Base-by-base conservation (phyloP, 2,888 invertebrate genomes). In the Drosophila quinaria region DNA sequence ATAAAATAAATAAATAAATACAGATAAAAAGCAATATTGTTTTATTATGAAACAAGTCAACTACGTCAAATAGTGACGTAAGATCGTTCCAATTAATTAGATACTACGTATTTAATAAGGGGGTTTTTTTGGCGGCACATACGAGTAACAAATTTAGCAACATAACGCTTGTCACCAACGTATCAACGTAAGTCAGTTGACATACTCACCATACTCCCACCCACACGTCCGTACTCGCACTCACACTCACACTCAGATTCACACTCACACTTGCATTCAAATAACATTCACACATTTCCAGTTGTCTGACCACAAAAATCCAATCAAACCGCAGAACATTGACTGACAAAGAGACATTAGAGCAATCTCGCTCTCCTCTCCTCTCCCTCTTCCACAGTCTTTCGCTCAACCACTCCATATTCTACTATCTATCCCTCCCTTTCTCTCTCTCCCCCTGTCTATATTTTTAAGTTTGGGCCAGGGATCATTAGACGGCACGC, bases 401-500 rank as follows among this genome's bases (percentile, higher is more conserved):
- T 25, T 1, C 13, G 13, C 8, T 3, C n/a, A 13, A 37, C 1
- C 10, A 15, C 15, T 31, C 31, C 6, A 3, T 11, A 13, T 19
- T 19, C 33, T 17, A 9, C 8, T 11, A 10, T 9, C n/a, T 44
- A 1, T 15, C 19, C 22, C 6, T 9, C 0, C 22, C n/a, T 5
- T 4, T 9, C 2, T 22, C n/a, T n/a, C 33, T 3, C 44, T n/a
- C 44, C 1, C 44, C 11, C 35, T 15, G 17, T 13, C 13, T 56
- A 70, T 39, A n/a, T 37, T 56, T 84, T 72, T 69, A 60, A 68
- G 73, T 78, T 65, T 66, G 68, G 69, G 80, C 76, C 76, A 89
- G 68, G 89, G 89, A 89, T 89, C 89, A 90, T 90, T 90, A 89
- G 80, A 75, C 90, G 58, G 68, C 63, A 58, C 46, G 65, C 44